A percentile compares a stretch with the other conserved stretches of the same genome.
phyloP scores from a whole-genome alignment of 2,888 invertebrate genomes.

The Mactromeris polynyma region DNA sequence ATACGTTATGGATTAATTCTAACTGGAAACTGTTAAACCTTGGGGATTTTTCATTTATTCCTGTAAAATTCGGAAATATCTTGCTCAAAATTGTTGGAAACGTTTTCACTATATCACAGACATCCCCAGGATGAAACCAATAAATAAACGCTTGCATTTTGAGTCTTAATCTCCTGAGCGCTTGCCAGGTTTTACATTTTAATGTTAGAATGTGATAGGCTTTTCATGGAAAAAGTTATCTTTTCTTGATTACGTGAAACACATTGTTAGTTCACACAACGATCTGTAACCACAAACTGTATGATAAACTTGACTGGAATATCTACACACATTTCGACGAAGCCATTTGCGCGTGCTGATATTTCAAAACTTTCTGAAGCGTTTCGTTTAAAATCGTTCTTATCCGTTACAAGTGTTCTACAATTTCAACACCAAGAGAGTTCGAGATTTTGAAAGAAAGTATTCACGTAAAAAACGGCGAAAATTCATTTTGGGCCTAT shows the following conservation, averaged over 20 bases:
- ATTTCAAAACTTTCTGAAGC: not conserved
- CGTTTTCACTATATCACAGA: not conserved
- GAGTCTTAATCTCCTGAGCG: constrained; percentile 21
- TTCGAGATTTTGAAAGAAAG: not conserved
- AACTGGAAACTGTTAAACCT: not conserved
- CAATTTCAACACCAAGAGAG: not conserved
- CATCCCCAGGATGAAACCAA: not conserved
- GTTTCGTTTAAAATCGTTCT: not conserved
- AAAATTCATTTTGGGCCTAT: no score
- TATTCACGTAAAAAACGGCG: not conserved
- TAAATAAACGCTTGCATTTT: constrained; percentile 7
- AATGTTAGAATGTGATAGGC: constrained; percentile 26
- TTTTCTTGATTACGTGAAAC: not conserved
- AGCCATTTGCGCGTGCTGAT: constrained; percentile 8
- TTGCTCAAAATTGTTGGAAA: not conserved
- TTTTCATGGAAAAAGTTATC: constrained; percentile 33
- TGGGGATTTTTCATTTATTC: not conserved
- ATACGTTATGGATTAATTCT: not conserved
- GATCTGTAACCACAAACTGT: not conserved
- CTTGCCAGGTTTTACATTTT: constrained; percentile 33
- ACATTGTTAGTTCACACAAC: constrained; percentile 12
- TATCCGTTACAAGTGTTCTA: not conserved
- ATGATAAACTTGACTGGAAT: not conserved
- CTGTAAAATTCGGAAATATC: not conserved
- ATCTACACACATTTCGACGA: not conserved